These are phyloP conservation scores for Osmoderma eremita DNA, from an alignment of 2,888 invertebrate genomes.

Conservation along the genomic window DNA sequence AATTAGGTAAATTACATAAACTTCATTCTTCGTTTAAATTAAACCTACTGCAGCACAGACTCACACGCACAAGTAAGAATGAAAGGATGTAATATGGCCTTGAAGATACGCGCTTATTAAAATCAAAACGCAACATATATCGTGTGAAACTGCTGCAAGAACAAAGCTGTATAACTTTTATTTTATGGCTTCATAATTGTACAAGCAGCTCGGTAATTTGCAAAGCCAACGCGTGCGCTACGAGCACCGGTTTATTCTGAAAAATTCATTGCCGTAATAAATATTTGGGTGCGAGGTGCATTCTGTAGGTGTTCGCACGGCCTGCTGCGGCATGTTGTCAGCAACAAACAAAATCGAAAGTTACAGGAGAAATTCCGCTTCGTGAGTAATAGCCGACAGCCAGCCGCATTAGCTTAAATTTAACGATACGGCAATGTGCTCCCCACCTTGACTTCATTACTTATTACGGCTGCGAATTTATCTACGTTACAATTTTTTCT, in stretches of 20 bases:
- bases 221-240: neutral
- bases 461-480: constrained; percentile 21
- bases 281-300: constrained; percentile 3
- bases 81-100: neutral
- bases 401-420: constrained; percentile 5
- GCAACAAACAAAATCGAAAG: constrained; percentile 39
- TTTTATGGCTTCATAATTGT: constrained; percentile 22
- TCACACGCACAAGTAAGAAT: neutral
- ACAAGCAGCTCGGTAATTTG: constrained; percentile 9
- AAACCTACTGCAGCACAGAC: neutral
- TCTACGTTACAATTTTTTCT: constrained; percentile 11
- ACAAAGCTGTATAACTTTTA: constrained; percentile 1
- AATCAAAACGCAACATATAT: neutral
- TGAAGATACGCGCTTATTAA: constrained; percentile 4
- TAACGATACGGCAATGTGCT: constrained; percentile 10
- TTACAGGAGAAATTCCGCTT: constrained; percentile 37
- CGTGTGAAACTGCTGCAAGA: neutral
- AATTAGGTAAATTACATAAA: too few relatives aligned
- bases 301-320: neutral
- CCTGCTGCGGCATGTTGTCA: neutral
- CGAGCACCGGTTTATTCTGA: neutral
- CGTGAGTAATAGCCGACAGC: constrained; percentile 25
- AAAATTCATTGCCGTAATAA: constrained; percentile 32
- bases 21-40: too few relatives aligned
- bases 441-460: constrained; percentile 40